Conservation (phyloP, 2,797 vertebrate genomes). For the Lepilemur ruficaudatus region DNA sequence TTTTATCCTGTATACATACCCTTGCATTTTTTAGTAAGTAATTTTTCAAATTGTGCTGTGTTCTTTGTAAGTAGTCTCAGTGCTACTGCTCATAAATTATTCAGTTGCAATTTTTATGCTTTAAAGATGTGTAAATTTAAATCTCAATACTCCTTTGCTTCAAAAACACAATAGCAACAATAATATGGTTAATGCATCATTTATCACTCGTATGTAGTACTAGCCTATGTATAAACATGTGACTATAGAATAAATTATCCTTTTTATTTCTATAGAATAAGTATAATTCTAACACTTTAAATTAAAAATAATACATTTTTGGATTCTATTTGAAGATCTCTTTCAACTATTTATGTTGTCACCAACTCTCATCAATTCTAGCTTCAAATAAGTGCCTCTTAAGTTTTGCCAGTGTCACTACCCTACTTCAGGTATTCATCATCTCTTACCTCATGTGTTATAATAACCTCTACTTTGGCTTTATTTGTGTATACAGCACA, state of each 20-base stretch:
- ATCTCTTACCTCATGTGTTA: not conserved
- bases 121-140: constrained; percentile 61
- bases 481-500: not conserved
- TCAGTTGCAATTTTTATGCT: constrained; percentile 39
- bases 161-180: not conserved
- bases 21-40: constrained; percentile 29
- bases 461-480: not conserved
- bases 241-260: not conserved
- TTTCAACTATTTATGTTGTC: not conserved
- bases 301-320: not conserved
- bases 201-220: not conserved
- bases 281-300: constrained; percentile 6
- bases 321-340: not conserved
- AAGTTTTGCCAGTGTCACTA: not conserved
- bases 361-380: not conserved
- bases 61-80: constrained; percentile 13
- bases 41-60: not conserved
- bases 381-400: not conserved
- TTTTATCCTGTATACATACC: not conserved
- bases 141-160: not conserved
- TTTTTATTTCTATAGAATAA: not conserved
- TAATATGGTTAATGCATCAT: not conserved
- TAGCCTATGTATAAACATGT: not conserved
- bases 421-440: not conserved
- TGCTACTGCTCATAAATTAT: constrained; percentile 57